Evolutionary conservation across 1,140 invertebrate species (phyloP).

Genomic region (Sesamia nonagrioides): DNA sequence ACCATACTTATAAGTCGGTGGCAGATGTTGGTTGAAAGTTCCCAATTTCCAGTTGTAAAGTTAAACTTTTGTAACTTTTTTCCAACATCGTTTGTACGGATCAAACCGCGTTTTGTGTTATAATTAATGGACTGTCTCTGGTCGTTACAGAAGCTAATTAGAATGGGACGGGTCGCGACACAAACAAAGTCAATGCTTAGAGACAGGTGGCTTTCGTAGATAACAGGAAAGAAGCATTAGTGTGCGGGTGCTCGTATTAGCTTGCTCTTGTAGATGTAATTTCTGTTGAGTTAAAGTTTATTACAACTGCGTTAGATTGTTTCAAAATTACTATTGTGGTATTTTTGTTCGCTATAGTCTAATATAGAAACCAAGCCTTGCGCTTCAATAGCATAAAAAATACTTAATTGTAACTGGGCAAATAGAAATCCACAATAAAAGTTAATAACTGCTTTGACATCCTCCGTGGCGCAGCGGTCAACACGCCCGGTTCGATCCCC

Average conservation of each 20-base stretch:
- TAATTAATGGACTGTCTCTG: conserved; percentile 74
- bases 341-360: too few relatives aligned
- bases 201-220: conserved; percentile 75
- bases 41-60: conserved; percentile 47
- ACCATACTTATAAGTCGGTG: conserved; percentile 45
- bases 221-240: conserved; percentile 62
- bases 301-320: background rate
- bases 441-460: too few relatives aligned
- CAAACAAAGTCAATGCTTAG: conserved; percentile 65
- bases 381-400: too few relatives aligned
- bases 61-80: conserved; percentile 54
- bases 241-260: background rate
- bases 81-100: conserved; percentile 58
- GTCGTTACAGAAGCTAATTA: conserved; percentile 75
- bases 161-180: conserved; percentile 60
- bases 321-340: background rate
- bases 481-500: too few relatives aligned
- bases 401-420: too few relatives aligned
- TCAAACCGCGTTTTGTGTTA: conserved; percentile 65
- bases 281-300: background rate
- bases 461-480: too few relatives aligned
- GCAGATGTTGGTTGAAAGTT: conserved; percentile 58
- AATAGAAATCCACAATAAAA: too few relatives aligned
- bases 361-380: too few relatives aligned
- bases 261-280: background rate